phyloP scores from a whole-genome alignment of 2,797 vertebrate species.

The Pteronotus mesoamericanus region DNA sequence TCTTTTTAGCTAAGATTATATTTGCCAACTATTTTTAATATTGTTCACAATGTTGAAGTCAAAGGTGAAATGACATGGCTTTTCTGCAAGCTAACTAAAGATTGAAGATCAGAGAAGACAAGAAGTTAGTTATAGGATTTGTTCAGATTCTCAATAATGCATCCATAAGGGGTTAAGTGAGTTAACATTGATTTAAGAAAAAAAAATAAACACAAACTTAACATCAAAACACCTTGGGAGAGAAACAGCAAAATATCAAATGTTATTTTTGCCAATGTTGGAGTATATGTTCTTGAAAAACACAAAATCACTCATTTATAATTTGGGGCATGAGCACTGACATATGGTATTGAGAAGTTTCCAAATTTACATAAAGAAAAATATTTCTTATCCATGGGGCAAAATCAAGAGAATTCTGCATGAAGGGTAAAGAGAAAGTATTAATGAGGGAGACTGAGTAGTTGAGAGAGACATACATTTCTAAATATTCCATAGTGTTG shows the following conservation, averaged over 20 bases:
- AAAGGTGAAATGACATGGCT: background rate
- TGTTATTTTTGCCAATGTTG: background rate
- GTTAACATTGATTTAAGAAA: background rate
- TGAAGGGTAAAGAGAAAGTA: background rate
- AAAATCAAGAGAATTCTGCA: background rate
- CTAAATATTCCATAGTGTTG: background rate
- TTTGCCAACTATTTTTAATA: background rate
- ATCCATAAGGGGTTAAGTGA: background rate
- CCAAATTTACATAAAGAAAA: constrained; percentile 8
- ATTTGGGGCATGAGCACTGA: background rate
- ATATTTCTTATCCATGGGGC: background rate
- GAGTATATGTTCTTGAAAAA: background rate
- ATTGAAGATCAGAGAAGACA: background rate
- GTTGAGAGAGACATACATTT: background rate
- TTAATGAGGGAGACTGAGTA: background rate
- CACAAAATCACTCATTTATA: background rate
- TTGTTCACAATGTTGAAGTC: background rate
- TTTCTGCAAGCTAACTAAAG: background rate
- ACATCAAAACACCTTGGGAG: background rate
- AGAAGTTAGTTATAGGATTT: background rate
- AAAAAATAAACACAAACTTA: background rate
- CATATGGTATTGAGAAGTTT: background rate
- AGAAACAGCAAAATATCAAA: constrained; percentile 15
- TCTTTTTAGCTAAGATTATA: constrained; percentile 27
- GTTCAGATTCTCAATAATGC: background rate